A percentile compares a stretch with the other conserved stretches of the same genome.
These are phyloP conservation scores for Verasper variegatus DNA, from an alignment of 2,113 vertebrate species.

Conservation along the genomic window DNA sequence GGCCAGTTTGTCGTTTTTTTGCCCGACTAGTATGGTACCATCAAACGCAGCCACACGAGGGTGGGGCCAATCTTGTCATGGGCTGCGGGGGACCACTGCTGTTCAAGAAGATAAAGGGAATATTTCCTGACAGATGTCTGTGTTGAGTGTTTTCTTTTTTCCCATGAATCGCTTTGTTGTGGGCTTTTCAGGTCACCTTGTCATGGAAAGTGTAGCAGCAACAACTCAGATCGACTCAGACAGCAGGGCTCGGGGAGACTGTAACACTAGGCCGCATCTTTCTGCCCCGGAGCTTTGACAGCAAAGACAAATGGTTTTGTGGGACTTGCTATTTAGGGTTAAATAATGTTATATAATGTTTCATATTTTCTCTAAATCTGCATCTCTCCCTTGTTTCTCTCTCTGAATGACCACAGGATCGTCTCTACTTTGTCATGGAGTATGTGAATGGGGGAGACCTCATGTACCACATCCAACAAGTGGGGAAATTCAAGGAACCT, in stretches of 20 bases:
- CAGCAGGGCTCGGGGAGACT: conserved; percentile 14
- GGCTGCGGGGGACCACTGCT: conserved; percentile 37
- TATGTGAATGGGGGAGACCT: conserved; percentile 96
- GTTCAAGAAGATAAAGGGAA: conserved; percentile 36
- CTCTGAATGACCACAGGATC: conserved; percentile 84
- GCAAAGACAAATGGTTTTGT: conserved; percentile 1
- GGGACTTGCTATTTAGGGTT: neutral
- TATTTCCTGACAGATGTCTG: conserved; percentile 61
- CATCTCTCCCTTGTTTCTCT: neutral
- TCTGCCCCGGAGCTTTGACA: neutral
- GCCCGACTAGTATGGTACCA: neutral
- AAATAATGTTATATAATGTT: neutral
- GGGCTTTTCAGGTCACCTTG: conserved; percentile 67
- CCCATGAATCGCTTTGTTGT: conserved; percentile 49
- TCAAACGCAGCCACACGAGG: neutral
- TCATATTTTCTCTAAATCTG: neutral
- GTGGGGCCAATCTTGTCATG: conserved; percentile 52
- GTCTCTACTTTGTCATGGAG: conserved; percentile 98
- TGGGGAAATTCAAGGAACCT: conserved; percentile 96
- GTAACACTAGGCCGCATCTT: neutral
- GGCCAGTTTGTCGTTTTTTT: too few species aligned
- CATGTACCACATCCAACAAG: conserved; percentile 99
- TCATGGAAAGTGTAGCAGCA: conserved; percentile 47
- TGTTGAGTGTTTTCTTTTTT: conserved; percentile 48
- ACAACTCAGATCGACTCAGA: conserved; percentile 38